Percentiles rank a stretch among this genome's conserved stretches.
phyloP scores from a whole-genome alignment of 1,140 invertebrate genomes.

The Neelides sp. region DNA sequence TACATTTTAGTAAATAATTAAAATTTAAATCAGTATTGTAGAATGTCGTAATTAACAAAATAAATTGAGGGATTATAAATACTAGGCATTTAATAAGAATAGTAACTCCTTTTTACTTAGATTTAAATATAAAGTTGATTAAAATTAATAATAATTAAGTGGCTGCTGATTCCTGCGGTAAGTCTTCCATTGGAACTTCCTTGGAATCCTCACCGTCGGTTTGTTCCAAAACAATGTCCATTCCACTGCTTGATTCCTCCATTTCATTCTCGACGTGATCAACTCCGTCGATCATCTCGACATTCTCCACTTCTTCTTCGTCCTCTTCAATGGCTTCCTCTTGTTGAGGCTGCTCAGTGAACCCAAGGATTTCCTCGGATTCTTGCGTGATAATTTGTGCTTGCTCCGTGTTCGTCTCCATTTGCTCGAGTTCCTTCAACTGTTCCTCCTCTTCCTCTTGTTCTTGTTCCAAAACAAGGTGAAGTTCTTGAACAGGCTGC shows the following conservation, averaged over 20 bases:
- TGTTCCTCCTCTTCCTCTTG: neutral
- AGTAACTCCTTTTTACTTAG: neutral
- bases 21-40: too few species aligned
- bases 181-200: too few species aligned
- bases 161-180: neutral
- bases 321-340: neutral
- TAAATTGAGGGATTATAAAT: too few species aligned
- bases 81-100: neutral
- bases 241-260: constrained; percentile 6
- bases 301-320: constrained; percentile 1
- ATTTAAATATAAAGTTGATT: neutral
- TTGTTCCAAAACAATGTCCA: neutral
- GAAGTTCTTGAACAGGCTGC: constrained; percentile 14
- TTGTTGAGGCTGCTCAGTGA: constrained; percentile 3
- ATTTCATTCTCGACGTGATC: constrained; percentile 4
- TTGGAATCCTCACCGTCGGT: constrained; percentile 11
- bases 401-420: neutral
- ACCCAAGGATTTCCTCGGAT: neutral
- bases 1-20: too few species aligned
- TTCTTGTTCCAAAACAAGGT: constrained; percentile 18
- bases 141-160: neutral
- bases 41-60: too few species aligned
- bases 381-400: neutral
- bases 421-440: neutral
- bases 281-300: neutral